phyloP scores from a whole-genome alignment of 2,888 invertebrate species.

The Limenitis camilla region DNA sequence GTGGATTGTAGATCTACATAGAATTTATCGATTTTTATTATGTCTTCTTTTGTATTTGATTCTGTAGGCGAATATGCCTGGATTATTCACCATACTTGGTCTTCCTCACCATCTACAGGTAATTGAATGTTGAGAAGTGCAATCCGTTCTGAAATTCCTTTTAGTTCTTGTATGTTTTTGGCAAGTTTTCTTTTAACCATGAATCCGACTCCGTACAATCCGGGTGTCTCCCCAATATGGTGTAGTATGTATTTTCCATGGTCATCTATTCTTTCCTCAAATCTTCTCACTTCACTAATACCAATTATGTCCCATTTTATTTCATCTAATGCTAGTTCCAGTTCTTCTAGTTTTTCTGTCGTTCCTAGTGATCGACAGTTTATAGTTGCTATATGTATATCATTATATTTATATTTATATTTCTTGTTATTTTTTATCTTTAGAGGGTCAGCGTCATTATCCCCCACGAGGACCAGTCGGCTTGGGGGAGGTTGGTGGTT shows the following conservation, averaged over 20 bases:
- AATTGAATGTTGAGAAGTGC: constrained; percentile 21
- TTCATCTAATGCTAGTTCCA: too few relatives aligned
- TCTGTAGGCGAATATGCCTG: too few relatives aligned
- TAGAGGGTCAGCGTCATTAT: too few relatives aligned
- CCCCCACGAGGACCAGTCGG: too few relatives aligned
- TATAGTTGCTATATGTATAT: too few relatives aligned
- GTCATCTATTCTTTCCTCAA: constrained; percentile 26
- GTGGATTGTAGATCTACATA: not conserved
- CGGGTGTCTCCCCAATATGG: constrained; percentile 25
- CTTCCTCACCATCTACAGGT: too few relatives aligned
- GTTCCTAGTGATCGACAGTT: too few relatives aligned
- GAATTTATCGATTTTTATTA: not conserved
- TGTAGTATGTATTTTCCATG: constrained; percentile 23
- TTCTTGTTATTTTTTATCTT: too few relatives aligned
- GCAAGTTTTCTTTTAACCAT: constrained; percentile 20
- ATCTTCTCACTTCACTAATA: constrained; percentile 25
- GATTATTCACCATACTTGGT: too few relatives aligned
- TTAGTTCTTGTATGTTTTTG: constrained; percentile 21
- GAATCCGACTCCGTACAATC: constrained; percentile 25
- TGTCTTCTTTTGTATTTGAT: not conserved
- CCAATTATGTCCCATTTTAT: constrained; percentile 19
- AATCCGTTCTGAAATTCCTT: constrained; percentile 24
- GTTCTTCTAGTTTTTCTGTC: too few relatives aligned
- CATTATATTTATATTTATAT: too few relatives aligned
- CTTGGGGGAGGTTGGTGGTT: too few relatives aligned